A percentile compares a stretch with the other conserved stretches of the same genome.
Conservation (phyloP, 2,797 vertebrate genomes). For the Enteromius anoplus region DNA sequence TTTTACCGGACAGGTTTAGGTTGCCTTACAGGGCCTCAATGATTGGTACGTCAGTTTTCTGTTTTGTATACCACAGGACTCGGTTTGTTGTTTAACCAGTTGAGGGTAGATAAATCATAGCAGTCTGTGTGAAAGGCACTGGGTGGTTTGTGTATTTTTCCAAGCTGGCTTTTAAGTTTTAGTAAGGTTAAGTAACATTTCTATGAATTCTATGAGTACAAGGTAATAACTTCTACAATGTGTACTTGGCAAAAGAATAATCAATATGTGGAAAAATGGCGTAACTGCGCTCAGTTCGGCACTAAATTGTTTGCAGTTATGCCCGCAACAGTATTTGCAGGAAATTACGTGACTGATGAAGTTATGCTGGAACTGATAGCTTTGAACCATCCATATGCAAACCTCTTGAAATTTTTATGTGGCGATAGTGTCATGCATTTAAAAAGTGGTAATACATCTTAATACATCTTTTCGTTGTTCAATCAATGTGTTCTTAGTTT, state of each 20-base stretch:
- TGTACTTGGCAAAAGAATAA: not conserved
- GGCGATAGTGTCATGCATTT: not conserved
- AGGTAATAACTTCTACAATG: not conserved
- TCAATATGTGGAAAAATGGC: not conserved
- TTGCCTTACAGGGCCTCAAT: constrained; percentile 17
- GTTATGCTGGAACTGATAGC: constrained; percentile 8
- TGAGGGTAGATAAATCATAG: constrained; percentile 23
- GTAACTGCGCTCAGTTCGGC: not conserved
- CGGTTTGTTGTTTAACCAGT: constrained; percentile 39
- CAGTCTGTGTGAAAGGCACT: constrained; percentile 1
- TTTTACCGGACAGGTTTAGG: constrained; percentile 42
- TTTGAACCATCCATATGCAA: not conserved
- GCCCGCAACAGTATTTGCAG: not conserved
- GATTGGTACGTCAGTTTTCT: constrained; percentile 26
- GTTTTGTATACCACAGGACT: constrained; percentile 26
- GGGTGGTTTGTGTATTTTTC: not conserved
- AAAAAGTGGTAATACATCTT: not conserved
- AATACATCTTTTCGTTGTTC: not conserved
- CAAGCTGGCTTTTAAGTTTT: not conserved
- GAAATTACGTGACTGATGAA: constrained; percentile 33
- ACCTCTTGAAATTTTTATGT: not conserved
- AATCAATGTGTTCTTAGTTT: not conserved
- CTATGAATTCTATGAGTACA: not conserved
- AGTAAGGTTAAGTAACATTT: not conserved
- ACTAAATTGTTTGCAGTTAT: not conserved